phyloP scores from a whole-genome alignment of 2,888 invertebrate genomes.

The Hydrotaea cyrtoneurina region DNA sequence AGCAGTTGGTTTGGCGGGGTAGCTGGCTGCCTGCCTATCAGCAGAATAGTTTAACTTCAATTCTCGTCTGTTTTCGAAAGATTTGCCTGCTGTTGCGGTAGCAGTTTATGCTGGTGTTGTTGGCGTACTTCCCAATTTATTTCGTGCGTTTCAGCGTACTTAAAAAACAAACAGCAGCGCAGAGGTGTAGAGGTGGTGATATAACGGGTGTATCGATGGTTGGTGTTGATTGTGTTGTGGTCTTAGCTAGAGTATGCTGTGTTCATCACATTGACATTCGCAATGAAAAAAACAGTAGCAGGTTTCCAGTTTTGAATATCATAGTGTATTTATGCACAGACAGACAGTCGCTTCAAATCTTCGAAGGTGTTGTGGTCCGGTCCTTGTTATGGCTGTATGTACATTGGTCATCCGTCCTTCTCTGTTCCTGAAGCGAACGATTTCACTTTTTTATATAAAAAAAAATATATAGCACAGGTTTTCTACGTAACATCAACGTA shows the following conservation, averaged over 20 bases:
- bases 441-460: slow-evolving; percentile 54
- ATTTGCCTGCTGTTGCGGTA: slow-evolving; percentile 38
- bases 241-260: slow-evolving; percentile 64
- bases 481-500: neutral
- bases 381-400: slow-evolving; percentile 40
- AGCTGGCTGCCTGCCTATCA: neutral
- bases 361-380: slow-evolving; percentile 24
- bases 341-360: slow-evolving; percentile 40
- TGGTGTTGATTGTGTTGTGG: slow-evolving; percentile 47
- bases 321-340: no score
- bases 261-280: slow-evolving; percentile 42
- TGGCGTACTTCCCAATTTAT: slow-evolving; percentile 41
- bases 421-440: slow-evolving; percentile 49
- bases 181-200: slow-evolving; percentile 52
- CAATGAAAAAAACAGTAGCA: slow-evolving; percentile 29
- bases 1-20: slow-evolving; percentile 43
- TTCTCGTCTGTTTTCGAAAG: slow-evolving; percentile 41
- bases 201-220: neutral
- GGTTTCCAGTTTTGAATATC: slow-evolving; percentile 60
- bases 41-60: slow-evolving; percentile 42
- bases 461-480: slow-evolving; percentile 59
- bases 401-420: slow-evolving; percentile 50
- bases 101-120: slow-evolving; percentile 37
- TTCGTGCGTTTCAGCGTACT: slow-evolving; percentile 64
- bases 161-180: slow-evolving; percentile 21